phyloP scores from a whole-genome alignment of 2,888 invertebrate genomes.

The Melieria picta region DNA sequence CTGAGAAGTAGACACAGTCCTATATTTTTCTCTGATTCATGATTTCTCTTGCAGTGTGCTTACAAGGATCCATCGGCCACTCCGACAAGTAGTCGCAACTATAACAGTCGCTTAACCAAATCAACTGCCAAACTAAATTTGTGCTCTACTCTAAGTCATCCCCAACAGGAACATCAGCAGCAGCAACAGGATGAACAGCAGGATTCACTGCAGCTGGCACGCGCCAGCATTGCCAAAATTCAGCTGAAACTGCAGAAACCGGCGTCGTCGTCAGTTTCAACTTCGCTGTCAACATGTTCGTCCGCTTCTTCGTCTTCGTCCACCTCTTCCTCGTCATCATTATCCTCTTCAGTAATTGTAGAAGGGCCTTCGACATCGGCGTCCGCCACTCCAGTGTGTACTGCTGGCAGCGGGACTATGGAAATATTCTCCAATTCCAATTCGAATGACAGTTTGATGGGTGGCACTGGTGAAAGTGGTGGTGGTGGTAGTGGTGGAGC shows the following conservation, averaged over 20 bases:
- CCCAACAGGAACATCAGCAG: conserved; percentile 42
- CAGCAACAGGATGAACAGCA: conserved; percentile 18
- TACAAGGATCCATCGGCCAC: conserved; percentile 63
- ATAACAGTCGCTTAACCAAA: conserved; percentile 61
- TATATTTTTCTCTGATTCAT: too few species aligned
- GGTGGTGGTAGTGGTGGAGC: conserved; percentile 42
- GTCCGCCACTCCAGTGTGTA: conserved; percentile 20
- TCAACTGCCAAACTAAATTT: conserved; percentile 66
- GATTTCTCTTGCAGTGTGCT: conserved; percentile 50
- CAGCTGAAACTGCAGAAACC: conserved; percentile 17
- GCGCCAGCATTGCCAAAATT: conserved; percentile 29
- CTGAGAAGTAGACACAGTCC: too few species aligned
- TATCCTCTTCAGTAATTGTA: conserved; percentile 46
- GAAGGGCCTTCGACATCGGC: conserved; percentile 42
- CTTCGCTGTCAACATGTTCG: conserved; percentile 25
- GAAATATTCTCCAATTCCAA: conserved; percentile 61
- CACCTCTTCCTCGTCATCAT: conserved; percentile 28
- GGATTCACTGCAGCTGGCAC: background rate
- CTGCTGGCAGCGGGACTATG: conserved; percentile 39
- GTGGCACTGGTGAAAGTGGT: conserved; percentile 46
- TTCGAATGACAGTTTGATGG: conserved; percentile 60
- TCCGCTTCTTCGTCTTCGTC: conserved; percentile 23
- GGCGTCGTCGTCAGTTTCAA: conserved; percentile 13
- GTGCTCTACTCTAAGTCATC: conserved; percentile 56
- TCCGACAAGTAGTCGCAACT: conserved; percentile 64